These are phyloP conservation scores for Caenorhabditis uteleia DNA, from an alignment of 2,888 invertebrate genomes.

Conservation along the genomic window DNA sequence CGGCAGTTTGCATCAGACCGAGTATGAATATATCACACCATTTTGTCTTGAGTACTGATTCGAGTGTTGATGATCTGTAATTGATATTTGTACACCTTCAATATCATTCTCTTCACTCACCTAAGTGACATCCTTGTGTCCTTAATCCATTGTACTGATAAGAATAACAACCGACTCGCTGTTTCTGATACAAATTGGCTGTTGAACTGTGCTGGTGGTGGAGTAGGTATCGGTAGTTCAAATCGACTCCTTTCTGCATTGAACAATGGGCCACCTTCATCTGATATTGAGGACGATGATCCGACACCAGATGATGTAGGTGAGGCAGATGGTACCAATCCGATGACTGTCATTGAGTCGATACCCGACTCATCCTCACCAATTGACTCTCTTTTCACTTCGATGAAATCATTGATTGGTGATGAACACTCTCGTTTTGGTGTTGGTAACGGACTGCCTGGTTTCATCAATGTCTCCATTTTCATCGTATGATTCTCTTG, in stretches of 20 bases:
- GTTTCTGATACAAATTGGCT: constrained; percentile 91
- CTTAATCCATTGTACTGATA: constrained; percentile 87
- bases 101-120: too few species aligned
- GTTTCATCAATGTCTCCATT: constrained; percentile 12
- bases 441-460: constrained; percentile 12
- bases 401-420: neutral
- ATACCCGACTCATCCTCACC: constrained; percentile 64
- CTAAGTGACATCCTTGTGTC: constrained; percentile 75
- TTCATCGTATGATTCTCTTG: constrained; percentile 28
- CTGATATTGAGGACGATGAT: constrained; percentile 44
- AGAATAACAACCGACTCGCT: constrained; percentile 87
- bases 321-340: constrained; percentile 51
- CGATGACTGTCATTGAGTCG: constrained; percentile 56
- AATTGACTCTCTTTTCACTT: constrained; percentile 46
- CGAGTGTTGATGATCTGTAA: constrained; percentile 79
- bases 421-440: constrained; percentile 1
- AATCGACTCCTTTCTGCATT: constrained; percentile 73
- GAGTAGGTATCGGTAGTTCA: constrained; percentile 79
- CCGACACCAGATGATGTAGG: constrained; percentile 49
- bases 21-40: constrained; percentile 92
- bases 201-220: constrained; percentile 87
- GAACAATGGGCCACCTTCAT: constrained; percentile 51
- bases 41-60: constrained; percentile 82
- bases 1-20: constrained; percentile 85
- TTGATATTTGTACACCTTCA: neutral